Evolutionary conservation across 1,140 invertebrate species (phyloP).

Genomic region (Heliothis virescens): DNA sequence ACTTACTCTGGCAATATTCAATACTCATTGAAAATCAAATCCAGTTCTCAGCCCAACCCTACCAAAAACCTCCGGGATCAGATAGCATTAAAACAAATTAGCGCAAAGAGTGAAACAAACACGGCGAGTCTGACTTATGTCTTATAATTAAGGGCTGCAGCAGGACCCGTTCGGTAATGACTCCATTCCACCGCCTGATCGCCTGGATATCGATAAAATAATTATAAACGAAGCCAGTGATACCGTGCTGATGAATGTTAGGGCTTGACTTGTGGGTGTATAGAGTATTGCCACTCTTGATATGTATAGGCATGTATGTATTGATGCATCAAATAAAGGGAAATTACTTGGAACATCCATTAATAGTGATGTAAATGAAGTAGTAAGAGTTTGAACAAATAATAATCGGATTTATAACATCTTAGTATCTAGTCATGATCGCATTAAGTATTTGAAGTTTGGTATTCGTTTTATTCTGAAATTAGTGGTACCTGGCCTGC

Average conservation of each 20-base stretch:
- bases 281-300: too few relatives aligned
- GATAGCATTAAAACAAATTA: constrained; percentile 72
- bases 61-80: constrained; percentile 48
- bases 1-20: not conserved
- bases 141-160: constrained; percentile 73
- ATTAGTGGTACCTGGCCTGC: too few relatives aligned
- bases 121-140: constrained; percentile 69
- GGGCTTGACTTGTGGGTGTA: not conserved
- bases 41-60: not conserved
- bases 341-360: too few relatives aligned
- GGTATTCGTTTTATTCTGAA: too few relatives aligned
- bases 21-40: not conserved
- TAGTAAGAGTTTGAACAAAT: too few relatives aligned
- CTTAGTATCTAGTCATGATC: too few relatives aligned
- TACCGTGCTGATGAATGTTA: not conserved
- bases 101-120: constrained; percentile 64
- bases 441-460: too few relatives aligned
- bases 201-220: constrained; percentile 32
- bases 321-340: too few relatives aligned
- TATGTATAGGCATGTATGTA: too few relatives aligned
- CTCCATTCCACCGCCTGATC: constrained; percentile 37
- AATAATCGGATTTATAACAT: too few relatives aligned
- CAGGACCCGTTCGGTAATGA: constrained; percentile 59
- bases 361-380: too few relatives aligned
- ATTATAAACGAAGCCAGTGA: constrained; percentile 1